phyloP scores from a whole-genome alignment of 1,140 invertebrate genomes.

The Calycopis cecrops region DNA sequence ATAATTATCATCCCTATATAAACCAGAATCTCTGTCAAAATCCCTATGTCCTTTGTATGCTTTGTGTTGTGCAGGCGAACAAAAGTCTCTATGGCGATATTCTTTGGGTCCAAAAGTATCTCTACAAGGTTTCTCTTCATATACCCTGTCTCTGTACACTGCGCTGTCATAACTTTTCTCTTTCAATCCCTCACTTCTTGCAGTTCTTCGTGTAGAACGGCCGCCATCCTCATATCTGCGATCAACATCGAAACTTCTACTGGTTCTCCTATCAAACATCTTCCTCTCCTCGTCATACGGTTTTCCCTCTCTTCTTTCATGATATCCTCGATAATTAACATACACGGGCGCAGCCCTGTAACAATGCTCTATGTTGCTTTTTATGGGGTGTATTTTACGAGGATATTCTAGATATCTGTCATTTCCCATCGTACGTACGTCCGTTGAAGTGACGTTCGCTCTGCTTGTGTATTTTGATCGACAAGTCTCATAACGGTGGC shows the following conservation, averaged over 20 bases:
- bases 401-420: slow-evolving; percentile 37
- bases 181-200: slow-evolving; percentile 43
- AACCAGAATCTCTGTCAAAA: slow-evolving; percentile 48
- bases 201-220: slow-evolving; percentile 33
- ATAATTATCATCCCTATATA: slow-evolving; percentile 51
- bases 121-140: slow-evolving; percentile 32
- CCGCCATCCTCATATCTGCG: slow-evolving; percentile 42
- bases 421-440: slow-evolving; percentile 22
- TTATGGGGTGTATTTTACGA: slow-evolving; percentile 31
- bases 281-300: slow-evolving; percentile 37
- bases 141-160: slow-evolving; percentile 33
- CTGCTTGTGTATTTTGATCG: slow-evolving; percentile 45
- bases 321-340: slow-evolving; percentile 40
- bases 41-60: slow-evolving; percentile 26
- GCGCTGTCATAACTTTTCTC: slow-evolving; percentile 38
- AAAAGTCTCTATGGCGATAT: too few species aligned
- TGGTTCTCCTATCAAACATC: slow-evolving; percentile 46
- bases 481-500: slow-evolving; percentile 37
- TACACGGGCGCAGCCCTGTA: slow-evolving; percentile 29
- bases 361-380: slow-evolving; percentile 34
- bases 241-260: slow-evolving; percentile 52
- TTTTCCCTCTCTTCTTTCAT: slow-evolving; percentile 30
- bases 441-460: slow-evolving; percentile 29
- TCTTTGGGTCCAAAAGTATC: slow-evolving; percentile 32
- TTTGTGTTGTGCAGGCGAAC: slow-evolving; percentile 33